phyloP scores from a whole-genome alignment of 2,113 vertebrate genomes.

The Camelus bactrianus region DNA sequence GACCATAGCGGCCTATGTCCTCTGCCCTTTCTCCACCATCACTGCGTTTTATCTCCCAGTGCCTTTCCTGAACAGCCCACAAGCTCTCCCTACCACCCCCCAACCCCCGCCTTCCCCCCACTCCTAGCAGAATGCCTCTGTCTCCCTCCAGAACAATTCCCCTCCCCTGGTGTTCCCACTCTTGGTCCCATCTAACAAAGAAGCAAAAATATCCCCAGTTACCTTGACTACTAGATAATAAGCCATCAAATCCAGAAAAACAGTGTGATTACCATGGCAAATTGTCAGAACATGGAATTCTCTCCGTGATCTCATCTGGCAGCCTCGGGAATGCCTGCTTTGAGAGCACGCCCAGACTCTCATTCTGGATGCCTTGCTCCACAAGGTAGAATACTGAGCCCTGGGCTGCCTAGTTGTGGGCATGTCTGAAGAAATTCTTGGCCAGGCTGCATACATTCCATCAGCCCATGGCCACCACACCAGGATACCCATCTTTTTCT shows the following conservation, averaged over 20 bases:
- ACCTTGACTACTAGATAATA: slow-evolving; percentile 45
- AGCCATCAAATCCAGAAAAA: slow-evolving; percentile 7
- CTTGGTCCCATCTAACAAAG: background rate
- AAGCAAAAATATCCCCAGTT: slow-evolving; percentile 50
- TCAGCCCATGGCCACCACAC: background rate
- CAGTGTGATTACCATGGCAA: slow-evolving; percentile 35
- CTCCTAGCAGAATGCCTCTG: background rate
- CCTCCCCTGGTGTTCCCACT: background rate
- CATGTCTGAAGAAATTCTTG: background rate
- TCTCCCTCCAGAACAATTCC: background rate
- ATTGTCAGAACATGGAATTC: slow-evolving; percentile 8
- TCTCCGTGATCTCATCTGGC: background rate
- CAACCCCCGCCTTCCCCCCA: no score
- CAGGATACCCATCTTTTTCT: background rate
- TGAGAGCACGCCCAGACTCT: background rate
- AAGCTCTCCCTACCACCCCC: no score
- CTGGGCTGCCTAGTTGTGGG: background rate
- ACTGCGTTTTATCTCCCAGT: background rate
- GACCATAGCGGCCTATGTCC: no score
- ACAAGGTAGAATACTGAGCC: background rate
- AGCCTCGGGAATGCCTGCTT: background rate
- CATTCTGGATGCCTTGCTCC: background rate
- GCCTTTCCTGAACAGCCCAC: no score
- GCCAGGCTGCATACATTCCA: background rate
- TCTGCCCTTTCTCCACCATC: background rate